Base-by-base conservation (phyloP, 1,140 invertebrate species). In the Drosophila sturtevanti region DNA sequence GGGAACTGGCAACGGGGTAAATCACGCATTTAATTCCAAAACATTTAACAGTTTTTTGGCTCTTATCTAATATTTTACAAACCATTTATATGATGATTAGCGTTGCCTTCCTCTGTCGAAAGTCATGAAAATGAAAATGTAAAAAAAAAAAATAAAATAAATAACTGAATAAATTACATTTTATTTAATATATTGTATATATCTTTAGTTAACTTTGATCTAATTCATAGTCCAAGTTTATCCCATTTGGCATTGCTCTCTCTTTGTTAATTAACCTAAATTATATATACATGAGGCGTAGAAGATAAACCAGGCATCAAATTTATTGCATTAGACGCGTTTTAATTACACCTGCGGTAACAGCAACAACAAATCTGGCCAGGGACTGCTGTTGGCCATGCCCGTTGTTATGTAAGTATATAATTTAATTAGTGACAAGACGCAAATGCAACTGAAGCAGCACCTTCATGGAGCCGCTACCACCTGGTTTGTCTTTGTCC, bases 41-140 rank as follows among this genome's bases (percentile, higher is more conserved):
- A 89, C 84, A 89, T 89, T 89, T 84, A 89, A 89, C 84, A 89
- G 84, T 89, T 89, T 80, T 74, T 75, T 80, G 72, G 76, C 79
- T 77, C 77, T 89, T 89, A 89, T 89, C 84, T 89, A 89, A 89
- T 89, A 89, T 84, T 89, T 89, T 89, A 89, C 84, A 89, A 89
- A 89, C 84, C 84, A 89, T 89, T 89, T 89, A 84, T 89, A 84
- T 89, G 84, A 89, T 89, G 84, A 89, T 89, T 89, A 89, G 84
- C 54, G 24, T 11, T 34, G 27, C n/a, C 24, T 56, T 56, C 18
- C 10, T 60, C 41, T 2, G 41, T 48, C 16, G 16, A 48, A 48
- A 48, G 41, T 48, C 41, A 21, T 48, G 41, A 21, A 48, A 48
- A 16, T 44, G 14, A 7, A 44, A 18, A 18, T 7, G 14, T 44